phyloP scores from a whole-genome alignment of 2,797 vertebrate species.

The Acrossocheilus fasciatus region DNA sequence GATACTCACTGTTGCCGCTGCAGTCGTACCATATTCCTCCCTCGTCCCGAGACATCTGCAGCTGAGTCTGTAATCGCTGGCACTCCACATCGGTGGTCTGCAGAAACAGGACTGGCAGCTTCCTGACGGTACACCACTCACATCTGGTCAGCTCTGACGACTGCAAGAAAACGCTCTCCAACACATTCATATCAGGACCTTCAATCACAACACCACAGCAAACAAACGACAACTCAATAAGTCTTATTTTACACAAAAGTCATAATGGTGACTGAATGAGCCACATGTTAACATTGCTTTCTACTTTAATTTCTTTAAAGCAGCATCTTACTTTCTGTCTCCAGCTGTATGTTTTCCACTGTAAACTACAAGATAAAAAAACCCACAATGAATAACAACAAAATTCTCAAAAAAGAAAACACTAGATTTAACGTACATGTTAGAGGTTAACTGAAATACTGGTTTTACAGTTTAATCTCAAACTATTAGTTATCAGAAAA shows the following conservation, averaged over 20 bases:
- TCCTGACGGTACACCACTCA: constrained; percentile 93
- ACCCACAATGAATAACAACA: neutral
- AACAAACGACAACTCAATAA: neutral
- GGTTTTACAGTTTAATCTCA: neutral
- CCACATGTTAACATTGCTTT: neutral
- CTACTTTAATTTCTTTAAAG: neutral
- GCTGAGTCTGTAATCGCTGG: constrained; percentile 82
- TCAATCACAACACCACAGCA: neutral
- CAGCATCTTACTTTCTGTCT: constrained; percentile 83
- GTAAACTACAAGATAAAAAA: constrained; percentile 82
- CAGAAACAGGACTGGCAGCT: constrained; percentile 93
- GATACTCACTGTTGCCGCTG: constrained; percentile 82
- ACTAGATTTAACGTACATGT: neutral
- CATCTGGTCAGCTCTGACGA: constrained; percentile 91
- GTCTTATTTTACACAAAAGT: neutral
- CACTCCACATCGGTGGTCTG: constrained; percentile 86
- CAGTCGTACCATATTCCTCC: constrained; percentile 89
- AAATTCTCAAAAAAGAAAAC: neutral
- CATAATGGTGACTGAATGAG: neutral
- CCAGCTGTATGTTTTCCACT: constrained; percentile 90
- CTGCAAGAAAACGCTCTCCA: constrained; percentile 82
- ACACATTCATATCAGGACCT: constrained; percentile 63
- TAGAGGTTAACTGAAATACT: neutral
- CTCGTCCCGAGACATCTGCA: constrained; percentile 83
- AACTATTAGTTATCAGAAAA: neutral